Base-by-base conservation (phyloP, 2,113 vertebrate species). In the Gymnocephalus cernua region DNA sequence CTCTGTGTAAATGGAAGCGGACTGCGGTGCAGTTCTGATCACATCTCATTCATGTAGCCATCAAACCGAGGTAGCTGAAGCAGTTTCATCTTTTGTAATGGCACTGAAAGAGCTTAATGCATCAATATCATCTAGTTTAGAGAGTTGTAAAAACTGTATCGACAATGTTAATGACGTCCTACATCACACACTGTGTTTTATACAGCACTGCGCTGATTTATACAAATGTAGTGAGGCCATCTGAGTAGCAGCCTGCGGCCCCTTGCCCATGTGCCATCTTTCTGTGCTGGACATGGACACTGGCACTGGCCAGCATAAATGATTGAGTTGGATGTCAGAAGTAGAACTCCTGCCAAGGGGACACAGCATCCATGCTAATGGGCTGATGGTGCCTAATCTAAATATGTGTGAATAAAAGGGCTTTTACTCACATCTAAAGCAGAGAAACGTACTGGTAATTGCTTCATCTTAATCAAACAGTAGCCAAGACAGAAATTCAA, bases 301-400 rank as follows among this genome's bases (percentile, higher is more conserved):
- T 77, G 85, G 89, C 91, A 82, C 63, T 25, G 54, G 77, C 73
- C 83, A 59, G 90, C 76, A 83, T 88, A 79, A 91, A 93, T 91
- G 88, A 91, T 92, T 88, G 87, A 91, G 89, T 82, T 92, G 89
- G 93, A 93, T 85, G 89, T 86, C 87, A 85, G 86, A 85, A 67
- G 88, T 44, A 58, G 62, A 76, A 56, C 74, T 75, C 68, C 63
- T 90, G 82, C 89, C 87, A 90, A 88, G 73, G 63, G 85, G 78
- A 67, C 72, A 48, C 83, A 79, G 86, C 84, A 70, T 91, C 88
- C 80, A 89, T 87, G 81, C 87, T 91, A 88, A 91, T 86, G 74
- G 82, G 61, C 82, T 87, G 85, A 88, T 76, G 76, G 80, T 86
- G 83, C 80, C 78, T 88, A 85, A 92, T 90, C 84, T 86, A 88